Conservation (phyloP, 92 coral and sea anemone species). For the Anthopleura xanthogrammica region DNA sequence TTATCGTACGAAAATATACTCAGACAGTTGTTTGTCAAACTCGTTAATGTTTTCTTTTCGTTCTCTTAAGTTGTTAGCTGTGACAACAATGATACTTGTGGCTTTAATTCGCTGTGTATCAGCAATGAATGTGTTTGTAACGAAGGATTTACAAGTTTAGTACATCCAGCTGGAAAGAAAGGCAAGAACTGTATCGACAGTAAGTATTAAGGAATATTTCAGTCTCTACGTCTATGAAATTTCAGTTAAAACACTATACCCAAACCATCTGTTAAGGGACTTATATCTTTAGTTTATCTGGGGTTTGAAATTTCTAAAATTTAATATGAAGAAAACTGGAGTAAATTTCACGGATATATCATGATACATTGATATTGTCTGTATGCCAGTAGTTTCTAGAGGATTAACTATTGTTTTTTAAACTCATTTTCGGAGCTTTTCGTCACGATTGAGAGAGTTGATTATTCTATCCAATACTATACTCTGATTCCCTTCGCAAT, state of each 20-base stretch:
- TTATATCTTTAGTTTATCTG: no score
- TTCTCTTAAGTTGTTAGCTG: background rate
- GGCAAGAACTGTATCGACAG: slow-evolving; percentile 9
- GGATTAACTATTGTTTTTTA: no score
- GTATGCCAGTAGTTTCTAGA: no score
- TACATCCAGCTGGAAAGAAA: background rate
- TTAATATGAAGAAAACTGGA: no score
- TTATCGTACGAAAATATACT: background rate
- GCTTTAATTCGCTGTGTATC: slow-evolving; percentile 6
- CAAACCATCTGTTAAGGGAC: no score
- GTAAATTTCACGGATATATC: no score
- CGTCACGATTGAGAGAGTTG: no score
- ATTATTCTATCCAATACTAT: no score
- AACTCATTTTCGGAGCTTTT: no score
- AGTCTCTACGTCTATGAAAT: background rate
- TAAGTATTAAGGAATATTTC: background rate
- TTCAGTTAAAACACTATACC: background rate
- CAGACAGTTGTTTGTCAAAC: background rate
- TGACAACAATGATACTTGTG: background rate
- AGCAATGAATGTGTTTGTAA: background rate
- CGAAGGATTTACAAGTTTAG: slow-evolving; percentile 1
- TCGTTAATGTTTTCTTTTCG: background rate
- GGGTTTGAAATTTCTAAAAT: no score
- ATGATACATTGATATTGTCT: no score
- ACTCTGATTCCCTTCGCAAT: no score